Percentiles rank a stretch among this genome's conserved stretches.
phyloP scores from a whole-genome alignment of 2,888 invertebrate genomes.

The Megaustenia siamemsis region DNA sequence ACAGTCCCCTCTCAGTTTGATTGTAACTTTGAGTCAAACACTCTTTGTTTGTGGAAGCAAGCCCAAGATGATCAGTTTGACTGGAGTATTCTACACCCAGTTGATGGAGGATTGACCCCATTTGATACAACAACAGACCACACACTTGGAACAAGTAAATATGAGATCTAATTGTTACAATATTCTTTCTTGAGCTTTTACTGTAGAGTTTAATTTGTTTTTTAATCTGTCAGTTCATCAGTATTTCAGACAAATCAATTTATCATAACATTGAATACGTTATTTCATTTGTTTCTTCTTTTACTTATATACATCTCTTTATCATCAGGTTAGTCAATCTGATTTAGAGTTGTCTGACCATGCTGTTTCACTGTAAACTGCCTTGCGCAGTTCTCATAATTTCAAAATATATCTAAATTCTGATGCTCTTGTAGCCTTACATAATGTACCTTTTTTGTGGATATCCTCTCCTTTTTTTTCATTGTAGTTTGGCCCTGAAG shows the following conservation, averaged over 20 bases:
- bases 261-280: not conserved
- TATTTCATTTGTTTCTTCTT: not conserved
- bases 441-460: too few species aligned
- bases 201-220: not conserved
- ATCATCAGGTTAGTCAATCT: too few species aligned
- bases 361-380: too few species aligned
- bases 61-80: slow-evolving; percentile 65
- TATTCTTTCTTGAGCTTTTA: not conserved
- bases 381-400: too few species aligned
- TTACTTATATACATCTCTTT: too few species aligned
- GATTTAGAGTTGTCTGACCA: too few species aligned
- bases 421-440: too few species aligned
- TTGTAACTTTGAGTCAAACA: slow-evolving; percentile 71
- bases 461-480: too few species aligned
- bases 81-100: slow-evolving; percentile 46
- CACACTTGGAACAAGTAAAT: slow-evolving; percentile 59
- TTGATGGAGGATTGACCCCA: not conserved
- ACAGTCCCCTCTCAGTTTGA: slow-evolving; percentile 64
- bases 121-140: slow-evolving; percentile 61
- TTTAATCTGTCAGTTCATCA: not conserved
- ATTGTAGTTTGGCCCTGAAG: too few species aligned
- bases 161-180: not conserved
- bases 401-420: too few species aligned
- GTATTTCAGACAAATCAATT: not conserved
- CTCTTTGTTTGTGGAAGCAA: slow-evolving; percentile 72